These are phyloP conservation scores for Allacma fusca DNA, from an alignment of 2,888 invertebrate genomes.

Conservation along the genomic window DNA sequence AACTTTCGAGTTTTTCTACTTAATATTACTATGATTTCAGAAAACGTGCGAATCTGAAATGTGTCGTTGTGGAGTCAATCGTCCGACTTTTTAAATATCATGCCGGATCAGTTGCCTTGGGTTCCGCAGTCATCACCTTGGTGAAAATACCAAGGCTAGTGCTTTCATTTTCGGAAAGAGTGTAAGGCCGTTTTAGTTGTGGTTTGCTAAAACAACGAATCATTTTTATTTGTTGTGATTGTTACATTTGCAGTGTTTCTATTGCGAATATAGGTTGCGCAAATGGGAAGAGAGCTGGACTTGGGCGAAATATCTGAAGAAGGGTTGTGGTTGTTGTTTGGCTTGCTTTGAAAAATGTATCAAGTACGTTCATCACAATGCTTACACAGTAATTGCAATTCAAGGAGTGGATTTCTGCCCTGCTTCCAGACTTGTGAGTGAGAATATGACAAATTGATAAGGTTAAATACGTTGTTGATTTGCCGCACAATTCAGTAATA, in stretches of 20 bases:
- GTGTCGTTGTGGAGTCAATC: conserved; percentile 68
- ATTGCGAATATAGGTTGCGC: conserved; percentile 54
- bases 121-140: conserved; percentile 90
- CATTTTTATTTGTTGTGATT: background rate
- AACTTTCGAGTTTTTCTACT: background rate
- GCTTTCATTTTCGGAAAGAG: conserved; percentile 86
- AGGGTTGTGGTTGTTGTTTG: conserved; percentile 88
- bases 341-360: conserved; percentile 91
- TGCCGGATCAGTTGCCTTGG: conserved; percentile 93
- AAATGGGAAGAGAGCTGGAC: conserved; percentile 56
- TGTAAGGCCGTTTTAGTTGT: conserved; percentile 70
- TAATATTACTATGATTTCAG: conserved; percentile 63
- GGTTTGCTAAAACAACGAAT: background rate
- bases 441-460: no score
- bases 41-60: conserved; percentile 69
- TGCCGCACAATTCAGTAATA: no score
- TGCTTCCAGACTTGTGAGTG: conserved; percentile 85
- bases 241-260: background rate
- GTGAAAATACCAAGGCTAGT: conserved; percentile 90
- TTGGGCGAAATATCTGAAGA: conserved; percentile 75
- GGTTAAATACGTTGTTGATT: no score
- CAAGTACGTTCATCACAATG: conserved; percentile 91
- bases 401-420: conserved; percentile 90
- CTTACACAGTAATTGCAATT: conserved; percentile 92
- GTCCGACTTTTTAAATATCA: conserved; percentile 85